A percentile compares a stretch with the other conserved stretches of the same genome.
phyloP scores from a whole-genome alignment of 2,888 invertebrate species.

The Chaitophorus viminalis region DNA sequence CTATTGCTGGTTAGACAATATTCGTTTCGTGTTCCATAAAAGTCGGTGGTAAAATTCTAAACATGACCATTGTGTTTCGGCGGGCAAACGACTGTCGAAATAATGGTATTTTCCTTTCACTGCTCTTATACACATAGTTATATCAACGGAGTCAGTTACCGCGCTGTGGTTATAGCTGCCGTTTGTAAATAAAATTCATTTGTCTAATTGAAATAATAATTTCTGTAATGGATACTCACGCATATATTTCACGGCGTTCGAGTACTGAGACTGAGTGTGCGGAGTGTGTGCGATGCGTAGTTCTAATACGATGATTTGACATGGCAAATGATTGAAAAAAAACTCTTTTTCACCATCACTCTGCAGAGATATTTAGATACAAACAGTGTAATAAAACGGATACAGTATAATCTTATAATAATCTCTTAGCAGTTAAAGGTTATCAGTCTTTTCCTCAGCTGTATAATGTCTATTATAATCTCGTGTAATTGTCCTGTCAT shows the following conservation, averaged over 20 bases:
- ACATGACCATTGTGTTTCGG: neutral
- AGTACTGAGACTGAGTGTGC: too few species aligned
- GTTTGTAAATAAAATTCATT: constrained; percentile 16
- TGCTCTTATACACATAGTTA: neutral
- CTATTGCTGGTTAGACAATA: neutral
- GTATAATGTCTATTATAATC: too few species aligned
- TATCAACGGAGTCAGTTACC: neutral
- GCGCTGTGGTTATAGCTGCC: neutral
- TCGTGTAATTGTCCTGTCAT: too few species aligned
- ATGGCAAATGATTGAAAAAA: too few species aligned
- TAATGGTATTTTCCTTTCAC: neutral
- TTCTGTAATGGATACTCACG: neutral
- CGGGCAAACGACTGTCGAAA: neutral
- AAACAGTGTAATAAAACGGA: neutral
- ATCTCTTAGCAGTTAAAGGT: too few species aligned
- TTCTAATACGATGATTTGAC: too few species aligned
- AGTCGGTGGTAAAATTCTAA: neutral
- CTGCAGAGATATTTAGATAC: too few species aligned
- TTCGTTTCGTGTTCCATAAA: neutral
- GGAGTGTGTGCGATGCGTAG: neutral
- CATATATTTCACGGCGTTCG: neutral
- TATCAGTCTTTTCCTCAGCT: neutral
- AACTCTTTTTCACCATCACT: neutral
- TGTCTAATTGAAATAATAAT: constrained; percentile 6
- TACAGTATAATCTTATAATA: too few species aligned